phyloP scores from a whole-genome alignment of 2,888 invertebrate species.

The Alitta virens region DNA sequence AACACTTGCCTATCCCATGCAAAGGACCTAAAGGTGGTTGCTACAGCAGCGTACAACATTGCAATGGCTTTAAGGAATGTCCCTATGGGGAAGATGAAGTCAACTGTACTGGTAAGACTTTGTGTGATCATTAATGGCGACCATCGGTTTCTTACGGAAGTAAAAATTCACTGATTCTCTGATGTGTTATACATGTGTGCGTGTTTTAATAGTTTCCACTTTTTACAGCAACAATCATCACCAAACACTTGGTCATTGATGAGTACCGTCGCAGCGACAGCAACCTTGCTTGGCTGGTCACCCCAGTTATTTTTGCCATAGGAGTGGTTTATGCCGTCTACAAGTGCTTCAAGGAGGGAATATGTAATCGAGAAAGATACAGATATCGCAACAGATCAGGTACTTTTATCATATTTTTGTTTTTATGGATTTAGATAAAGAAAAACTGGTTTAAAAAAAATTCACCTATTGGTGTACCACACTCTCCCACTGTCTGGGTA shows the following conservation, averaged over 20 bases:
- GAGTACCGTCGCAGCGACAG: neutral
- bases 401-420: too few species aligned
- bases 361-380: neutral
- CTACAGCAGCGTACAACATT: constrained; percentile 2
- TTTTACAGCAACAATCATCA: constrained; percentile 3
- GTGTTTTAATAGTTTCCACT: neutral
- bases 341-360: constrained; percentile 17
- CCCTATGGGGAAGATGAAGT: constrained; percentile 2
- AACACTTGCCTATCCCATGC: constrained; percentile 29
- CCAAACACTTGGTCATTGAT: constrained; percentile 1
- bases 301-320: constrained; percentile 11
- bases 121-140: too few species aligned
- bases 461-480: too few species aligned
- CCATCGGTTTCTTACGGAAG: too few species aligned
- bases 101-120: constrained; percentile 14
- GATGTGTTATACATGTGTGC: neutral
- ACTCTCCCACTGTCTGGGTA: too few species aligned
- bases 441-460: too few species aligned
- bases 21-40: constrained; percentile 40
- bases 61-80: constrained; percentile 8
- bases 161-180: neutral
- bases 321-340: constrained; percentile 10
- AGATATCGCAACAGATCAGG: too few species aligned
- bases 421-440: too few species aligned
- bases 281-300: constrained; percentile 15